Conservation (phyloP, 2,888 invertebrate genomes). For the Melieria picta region DNA sequence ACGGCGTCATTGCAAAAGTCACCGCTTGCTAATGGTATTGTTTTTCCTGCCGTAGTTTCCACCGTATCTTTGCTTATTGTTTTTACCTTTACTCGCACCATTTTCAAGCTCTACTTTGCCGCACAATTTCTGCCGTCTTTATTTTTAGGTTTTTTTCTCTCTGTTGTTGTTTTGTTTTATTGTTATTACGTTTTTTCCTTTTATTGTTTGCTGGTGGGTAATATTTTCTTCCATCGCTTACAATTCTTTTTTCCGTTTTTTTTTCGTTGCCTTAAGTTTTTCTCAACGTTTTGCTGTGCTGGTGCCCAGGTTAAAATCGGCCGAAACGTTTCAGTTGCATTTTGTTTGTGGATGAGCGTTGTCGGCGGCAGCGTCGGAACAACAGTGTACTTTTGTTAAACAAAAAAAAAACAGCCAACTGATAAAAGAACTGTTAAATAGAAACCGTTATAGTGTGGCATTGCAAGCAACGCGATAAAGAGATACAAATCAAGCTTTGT, state of each 20-base stretch:
- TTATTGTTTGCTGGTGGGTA: conserved; percentile 31
- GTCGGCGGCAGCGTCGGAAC: conserved; percentile 1
- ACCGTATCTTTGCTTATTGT: too few relatives aligned
- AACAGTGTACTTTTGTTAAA: neutral
- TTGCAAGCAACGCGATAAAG: too few relatives aligned
- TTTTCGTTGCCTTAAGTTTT: conserved; percentile 31
- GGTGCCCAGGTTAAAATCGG: conserved; percentile 42
- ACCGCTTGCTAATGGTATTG: too few relatives aligned
- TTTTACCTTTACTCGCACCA: neutral
- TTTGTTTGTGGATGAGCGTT: conserved; percentile 51
- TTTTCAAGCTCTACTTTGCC: conserved; percentile 33
- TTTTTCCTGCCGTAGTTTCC: too few relatives aligned
- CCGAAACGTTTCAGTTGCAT: conserved; percentile 50
- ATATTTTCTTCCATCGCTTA: conserved; percentile 28
- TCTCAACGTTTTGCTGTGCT: conserved; percentile 38
- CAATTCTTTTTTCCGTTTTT: conserved; percentile 33
- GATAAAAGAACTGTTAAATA: neutral
- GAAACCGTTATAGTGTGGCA: neutral
- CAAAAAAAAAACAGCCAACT: neutral
- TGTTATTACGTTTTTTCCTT: conserved; percentile 32
- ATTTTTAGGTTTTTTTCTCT: conserved; percentile 25
- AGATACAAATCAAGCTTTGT: too few relatives aligned
- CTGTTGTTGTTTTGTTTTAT: conserved; percentile 22
- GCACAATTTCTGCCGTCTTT: conserved; percentile 22
- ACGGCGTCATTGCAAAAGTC: too few relatives aligned